Evolutionary conservation across 2,797 vertebrate genomes (phyloP), one percentile per base, ranked within the genome.

Genomic region (Sebastes steindachneri): DNA sequence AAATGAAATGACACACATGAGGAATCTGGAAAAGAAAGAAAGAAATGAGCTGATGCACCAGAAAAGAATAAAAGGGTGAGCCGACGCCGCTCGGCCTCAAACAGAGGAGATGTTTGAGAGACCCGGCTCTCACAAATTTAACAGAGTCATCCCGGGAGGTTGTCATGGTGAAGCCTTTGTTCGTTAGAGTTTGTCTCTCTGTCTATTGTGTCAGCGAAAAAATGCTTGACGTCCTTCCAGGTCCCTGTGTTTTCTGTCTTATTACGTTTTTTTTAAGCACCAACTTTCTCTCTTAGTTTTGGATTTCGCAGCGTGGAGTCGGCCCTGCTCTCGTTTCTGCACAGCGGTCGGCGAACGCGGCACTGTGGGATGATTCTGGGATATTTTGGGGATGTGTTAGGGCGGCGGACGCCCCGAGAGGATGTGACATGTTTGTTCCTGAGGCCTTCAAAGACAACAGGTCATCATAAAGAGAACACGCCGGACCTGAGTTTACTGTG

Each of bases 1-100:
- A 89, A 86, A 90, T 88, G 72, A 88, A 93, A 91, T n/a, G 72
- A 41, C 17, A 58, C 45, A 11, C 14, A 12, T 17, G 31, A 68
- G 23, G 28, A 70, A 74, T 76, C 31, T 14, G 25, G 8, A 23
- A 28, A 55, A 51, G 59, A 68, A 86, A 89, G 14, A 48, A 28
- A 67, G 62, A 64, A 26, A 59, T 26, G 73, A 82, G 84, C 86
- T 89, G 85, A 91, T 87, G 78, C 65, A 55, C 51, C 48, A 73
- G 66, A 78, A 84, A 70, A 73, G 60, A 58, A 80, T 48, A 74
- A 65, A 69, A 69, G 15, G 26, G 14, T 53, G 9, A 21, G 2
- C 19, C 3, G 6, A 33, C 15, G 33, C 35, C 17, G 35, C 66
- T 33, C 5, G 2, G 65, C 8, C 28, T 15, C 64, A 31, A 3